phyloP scores from a whole-genome alignment of 2,797 vertebrate genomes.

The Phoeniculus purpureus region DNA sequence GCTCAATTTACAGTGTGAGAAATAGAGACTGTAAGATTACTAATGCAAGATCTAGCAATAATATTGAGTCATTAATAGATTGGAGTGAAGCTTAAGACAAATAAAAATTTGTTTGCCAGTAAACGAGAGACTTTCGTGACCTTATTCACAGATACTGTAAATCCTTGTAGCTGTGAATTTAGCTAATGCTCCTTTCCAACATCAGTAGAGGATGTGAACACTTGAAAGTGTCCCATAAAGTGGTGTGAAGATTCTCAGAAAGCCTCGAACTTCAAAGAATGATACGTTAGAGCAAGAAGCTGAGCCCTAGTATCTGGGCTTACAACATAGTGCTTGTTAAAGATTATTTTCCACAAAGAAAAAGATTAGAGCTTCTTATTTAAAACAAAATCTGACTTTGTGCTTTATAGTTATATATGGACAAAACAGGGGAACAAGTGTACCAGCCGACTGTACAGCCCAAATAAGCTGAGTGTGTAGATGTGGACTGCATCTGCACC shows the following conservation, averaged over 20 bases:
- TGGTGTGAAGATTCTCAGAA: neutral
- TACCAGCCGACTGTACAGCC: neutral
- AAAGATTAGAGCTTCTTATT: neutral
- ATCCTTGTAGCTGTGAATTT: neutral
- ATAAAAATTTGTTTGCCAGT: neutral
- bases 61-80: neutral
- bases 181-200: neutral
- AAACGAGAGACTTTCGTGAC: neutral
- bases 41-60: neutral
- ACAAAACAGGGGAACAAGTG: neutral
- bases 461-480: neutral
- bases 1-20: neutral
- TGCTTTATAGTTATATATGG: neutral
- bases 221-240: neutral
- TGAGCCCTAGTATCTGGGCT: neutral
- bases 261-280: neutral
- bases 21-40: neutral
- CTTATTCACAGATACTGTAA: neutral
- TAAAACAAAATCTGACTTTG: conserved; percentile 30
- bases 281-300: neutral
- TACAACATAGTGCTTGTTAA: neutral
- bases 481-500: neutral
- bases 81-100: neutral
- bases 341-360: conserved; percentile 6
- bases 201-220: neutral